A percentile compares a stretch with the other conserved stretches of the same genome.
phyloP scores from a whole-genome alignment of 2,797 vertebrate genomes.

The Acrossocheilus wenchowensis region DNA sequence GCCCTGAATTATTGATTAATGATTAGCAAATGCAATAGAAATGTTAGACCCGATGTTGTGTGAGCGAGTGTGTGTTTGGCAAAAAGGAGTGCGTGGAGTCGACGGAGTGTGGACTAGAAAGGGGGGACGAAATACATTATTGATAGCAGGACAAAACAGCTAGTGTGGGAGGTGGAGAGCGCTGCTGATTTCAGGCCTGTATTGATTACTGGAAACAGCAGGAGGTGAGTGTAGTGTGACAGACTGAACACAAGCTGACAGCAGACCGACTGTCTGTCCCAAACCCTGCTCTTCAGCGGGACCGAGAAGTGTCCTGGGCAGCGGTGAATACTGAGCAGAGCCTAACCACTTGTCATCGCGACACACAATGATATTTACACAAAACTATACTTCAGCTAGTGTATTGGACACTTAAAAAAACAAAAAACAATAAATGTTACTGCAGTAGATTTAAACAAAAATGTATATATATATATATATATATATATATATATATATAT shows the following conservation, averaged over 20 bases:
- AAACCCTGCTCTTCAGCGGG: slow-evolving; percentile 13
- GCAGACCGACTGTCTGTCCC: slow-evolving; percentile 64
- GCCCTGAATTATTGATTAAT: slow-evolving; percentile 98
- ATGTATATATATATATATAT: too few species aligned
- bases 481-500: too few species aligned
- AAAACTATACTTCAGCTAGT: not conserved
- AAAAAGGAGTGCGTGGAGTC: slow-evolving; percentile 53
- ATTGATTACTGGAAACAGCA: slow-evolving; percentile 98
- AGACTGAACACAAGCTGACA: slow-evolving; percentile 68
- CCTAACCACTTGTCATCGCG: not conserved
- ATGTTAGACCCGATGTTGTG: slow-evolving; percentile 87
- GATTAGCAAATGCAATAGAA: slow-evolving; percentile 99
- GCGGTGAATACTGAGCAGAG: slow-evolving; percentile 29
- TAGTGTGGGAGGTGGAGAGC: slow-evolving; percentile 90
- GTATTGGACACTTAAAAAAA: not conserved
- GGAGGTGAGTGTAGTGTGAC: slow-evolving; percentile 92
- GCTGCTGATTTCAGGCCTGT: slow-evolving; percentile 94
- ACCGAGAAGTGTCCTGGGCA: slow-evolving; percentile 13
- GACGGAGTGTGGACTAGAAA: slow-evolving; percentile 47
- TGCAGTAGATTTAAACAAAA: not conserved
- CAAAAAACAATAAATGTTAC: fast-evolving
- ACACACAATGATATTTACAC: not conserved
- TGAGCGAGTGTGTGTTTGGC: slow-evolving; percentile 37
- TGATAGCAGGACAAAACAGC: slow-evolving; percentile 98
- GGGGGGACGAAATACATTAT: slow-evolving; percentile 86